Evolutionary conservation across 2,797 vertebrate genomes (phyloP).

Genomic region (Epinephelus awoara): DNA sequence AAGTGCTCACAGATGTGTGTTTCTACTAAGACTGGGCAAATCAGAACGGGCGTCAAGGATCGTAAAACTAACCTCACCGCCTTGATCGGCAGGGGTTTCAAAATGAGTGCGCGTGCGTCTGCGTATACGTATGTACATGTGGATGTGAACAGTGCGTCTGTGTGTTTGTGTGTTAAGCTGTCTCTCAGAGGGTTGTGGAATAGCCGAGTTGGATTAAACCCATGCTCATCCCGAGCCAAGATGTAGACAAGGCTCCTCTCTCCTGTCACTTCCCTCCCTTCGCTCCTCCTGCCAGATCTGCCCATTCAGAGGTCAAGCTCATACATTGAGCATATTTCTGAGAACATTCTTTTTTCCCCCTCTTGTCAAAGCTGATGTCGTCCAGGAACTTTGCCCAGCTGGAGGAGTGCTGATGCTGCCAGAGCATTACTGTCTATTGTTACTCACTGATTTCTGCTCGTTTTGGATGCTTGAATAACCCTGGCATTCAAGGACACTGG

Average conservation of each 20-base stretch:
- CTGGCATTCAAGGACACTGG: constrained; percentile 27
- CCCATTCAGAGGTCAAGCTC: constrained; percentile 41
- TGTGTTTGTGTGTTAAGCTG: constrained; percentile 50
- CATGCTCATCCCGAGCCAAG: constrained; percentile 62
- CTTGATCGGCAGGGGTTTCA: constrained; percentile 65
- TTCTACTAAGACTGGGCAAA: constrained; percentile 56
- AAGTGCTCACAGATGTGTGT: constrained; percentile 80
- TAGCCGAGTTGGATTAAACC: constrained; percentile 58
- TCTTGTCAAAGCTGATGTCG: constrained; percentile 56
- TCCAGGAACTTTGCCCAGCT: constrained; percentile 54
- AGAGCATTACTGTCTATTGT: constrained; percentile 48
- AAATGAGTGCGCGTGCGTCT: constrained; percentile 19
- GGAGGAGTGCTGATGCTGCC: constrained; percentile 21
- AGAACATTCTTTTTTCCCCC: constrained; percentile 42
- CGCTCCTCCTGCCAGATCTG: constrained; percentile 44
- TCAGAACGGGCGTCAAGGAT: constrained; percentile 66
- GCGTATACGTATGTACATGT: neutral
- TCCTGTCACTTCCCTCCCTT: constrained; percentile 69
- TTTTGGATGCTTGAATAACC: constrained; percentile 42
- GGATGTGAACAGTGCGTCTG: constrained; percentile 39
- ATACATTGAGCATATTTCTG: constrained; percentile 31
- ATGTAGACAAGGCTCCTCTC: constrained; percentile 70
- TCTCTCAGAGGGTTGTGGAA: constrained; percentile 52
- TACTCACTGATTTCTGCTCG: constrained; percentile 41
- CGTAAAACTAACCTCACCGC: constrained; percentile 67